These are phyloP conservation scores for Charanyca ferruginea DNA, from an alignment of 2,888 invertebrate genomes.

Conservation along the genomic window DNA sequence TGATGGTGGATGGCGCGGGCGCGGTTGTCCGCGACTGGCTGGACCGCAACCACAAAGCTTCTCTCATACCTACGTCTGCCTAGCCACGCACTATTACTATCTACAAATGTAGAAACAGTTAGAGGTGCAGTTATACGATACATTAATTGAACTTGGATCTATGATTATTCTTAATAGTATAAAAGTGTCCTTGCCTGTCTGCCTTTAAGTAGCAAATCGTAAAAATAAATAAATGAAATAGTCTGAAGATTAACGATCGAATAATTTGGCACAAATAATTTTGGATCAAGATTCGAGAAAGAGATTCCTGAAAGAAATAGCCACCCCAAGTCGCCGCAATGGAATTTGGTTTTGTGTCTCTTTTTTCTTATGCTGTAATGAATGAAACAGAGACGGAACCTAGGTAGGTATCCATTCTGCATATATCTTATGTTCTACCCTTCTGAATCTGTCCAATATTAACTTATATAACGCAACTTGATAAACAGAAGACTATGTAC, in stretches of 20 bases:
- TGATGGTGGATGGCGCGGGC: conserved; percentile 24
- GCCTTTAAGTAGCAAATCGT: too few species aligned
- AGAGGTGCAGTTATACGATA: not conserved
- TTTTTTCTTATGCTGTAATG: not conserved
- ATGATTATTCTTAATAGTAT: not conserved
- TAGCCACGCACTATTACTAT: conserved; percentile 28
- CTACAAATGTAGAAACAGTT: conserved; percentile 7
- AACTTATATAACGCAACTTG: conserved; percentile 61
- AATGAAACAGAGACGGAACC: not conserved
- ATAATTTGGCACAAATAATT: not conserved
- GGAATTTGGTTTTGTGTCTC: not conserved
- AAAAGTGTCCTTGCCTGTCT: not conserved
- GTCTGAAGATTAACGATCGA: not conserved
- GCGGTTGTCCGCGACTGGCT: conserved; percentile 36
- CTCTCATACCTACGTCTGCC: conserved; percentile 61
- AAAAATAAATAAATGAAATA: too few species aligned
- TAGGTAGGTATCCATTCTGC: not conserved
- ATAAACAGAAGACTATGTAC: conserved; percentile 68
- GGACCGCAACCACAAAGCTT: conserved; percentile 62
- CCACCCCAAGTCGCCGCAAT: too few species aligned
- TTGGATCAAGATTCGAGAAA: not conserved
- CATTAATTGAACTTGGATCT: not conserved
- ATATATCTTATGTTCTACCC: not conserved
- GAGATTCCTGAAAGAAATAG: conserved; percentile 2
- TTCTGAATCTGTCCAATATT: not conserved